Conservation (phyloP, 2,888 invertebrate species). For the Ophion ellenae region DNA sequence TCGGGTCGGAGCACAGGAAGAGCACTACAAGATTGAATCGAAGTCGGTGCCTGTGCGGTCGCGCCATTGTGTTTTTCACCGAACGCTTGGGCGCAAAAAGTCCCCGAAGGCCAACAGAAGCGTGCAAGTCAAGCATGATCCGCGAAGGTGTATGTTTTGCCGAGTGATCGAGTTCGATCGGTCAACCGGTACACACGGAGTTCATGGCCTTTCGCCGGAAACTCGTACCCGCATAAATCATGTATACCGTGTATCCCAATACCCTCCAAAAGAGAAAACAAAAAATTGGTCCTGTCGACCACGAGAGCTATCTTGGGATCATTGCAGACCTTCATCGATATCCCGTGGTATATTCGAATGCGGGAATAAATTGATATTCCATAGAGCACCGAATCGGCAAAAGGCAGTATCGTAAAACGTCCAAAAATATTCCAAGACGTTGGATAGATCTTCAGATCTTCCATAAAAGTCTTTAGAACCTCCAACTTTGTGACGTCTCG, state of each 20-base stretch:
- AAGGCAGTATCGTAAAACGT: too few relatives aligned
- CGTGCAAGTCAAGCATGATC: conserved; percentile 33
- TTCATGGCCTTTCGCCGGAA: conserved; percentile 42
- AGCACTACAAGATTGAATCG: conserved; percentile 43
- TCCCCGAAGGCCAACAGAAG: conserved; percentile 42
- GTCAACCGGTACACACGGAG: conserved; percentile 51
- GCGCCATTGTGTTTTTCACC: conserved; percentile 53
- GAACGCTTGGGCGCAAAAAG: conserved; percentile 17
- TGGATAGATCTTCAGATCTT: too few relatives aligned
- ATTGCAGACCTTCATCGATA: not conserved
- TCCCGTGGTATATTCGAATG: not conserved
- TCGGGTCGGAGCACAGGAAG: conserved; percentile 50
- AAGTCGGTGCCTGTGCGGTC: conserved; percentile 23
- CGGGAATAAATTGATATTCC: not conserved
- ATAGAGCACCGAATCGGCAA: not conserved
- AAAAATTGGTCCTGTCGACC: not conserved
- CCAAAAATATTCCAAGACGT: too few relatives aligned
- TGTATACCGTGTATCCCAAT: conserved; percentile 36
- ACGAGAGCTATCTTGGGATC: not conserved
- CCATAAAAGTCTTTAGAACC: too few relatives aligned
- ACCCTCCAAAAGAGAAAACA: not conserved
- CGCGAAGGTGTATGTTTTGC: conserved; percentile 35
- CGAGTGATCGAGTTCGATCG: conserved; percentile 56
- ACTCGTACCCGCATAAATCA: conserved; percentile 32
- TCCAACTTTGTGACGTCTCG: too few relatives aligned